Base-by-base conservation (phyloP, 2,113 vertebrate genomes). In the Gasterosteus nipponicus region DNA sequence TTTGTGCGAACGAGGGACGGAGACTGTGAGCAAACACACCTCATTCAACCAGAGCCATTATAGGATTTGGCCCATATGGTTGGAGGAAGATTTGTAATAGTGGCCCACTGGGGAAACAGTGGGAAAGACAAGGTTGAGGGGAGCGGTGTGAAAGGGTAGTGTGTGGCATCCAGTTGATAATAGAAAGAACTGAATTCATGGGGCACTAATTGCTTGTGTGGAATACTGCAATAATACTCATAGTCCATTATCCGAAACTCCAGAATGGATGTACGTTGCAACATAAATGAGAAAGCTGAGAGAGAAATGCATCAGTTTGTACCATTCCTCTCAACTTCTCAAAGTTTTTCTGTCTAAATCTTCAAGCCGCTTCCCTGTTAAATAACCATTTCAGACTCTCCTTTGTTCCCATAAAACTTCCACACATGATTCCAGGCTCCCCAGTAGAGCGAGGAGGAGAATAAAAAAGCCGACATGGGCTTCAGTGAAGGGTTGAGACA, bases 21-120 rank as follows among this genome's bases (percentile, higher is more conserved):
- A 76, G 80, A 86, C 77, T 89, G 84, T 41, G 70, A 69, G 87
- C 86, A 92, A 91, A 93, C 83, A 82, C 78, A 78, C 79, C 79
- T 90, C 85, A 87, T 89, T 89, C 68, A 87, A 78, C 78, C 83
- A 11, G 8, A 42, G 29, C 85, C 70, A 78, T 85, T 88, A 90
- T 70, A 73, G 83, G 86, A 90, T 89, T 92, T 83, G 70, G 81
- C 56, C 60, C 68, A 56, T 77, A 79, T 84, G 86, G 84, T 63
- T 58, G 85, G 77, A 68, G 82, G 83, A 87, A 85, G 82, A 88
- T 86, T 82, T 83, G 85, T 83, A 84, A 86, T 81, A 77, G 91
- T 91, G 83, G 87, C 71, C 72, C 38, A 73, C 67, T 87, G 81
- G 56, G 77, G 51, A 62, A 85, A 73, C 29, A 76, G 58, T 65